Evolutionary conservation across 2,888 invertebrate species (phyloP), one percentile per base, ranked within the genome.

Genomic region (Tetranychus piercei): DNA sequence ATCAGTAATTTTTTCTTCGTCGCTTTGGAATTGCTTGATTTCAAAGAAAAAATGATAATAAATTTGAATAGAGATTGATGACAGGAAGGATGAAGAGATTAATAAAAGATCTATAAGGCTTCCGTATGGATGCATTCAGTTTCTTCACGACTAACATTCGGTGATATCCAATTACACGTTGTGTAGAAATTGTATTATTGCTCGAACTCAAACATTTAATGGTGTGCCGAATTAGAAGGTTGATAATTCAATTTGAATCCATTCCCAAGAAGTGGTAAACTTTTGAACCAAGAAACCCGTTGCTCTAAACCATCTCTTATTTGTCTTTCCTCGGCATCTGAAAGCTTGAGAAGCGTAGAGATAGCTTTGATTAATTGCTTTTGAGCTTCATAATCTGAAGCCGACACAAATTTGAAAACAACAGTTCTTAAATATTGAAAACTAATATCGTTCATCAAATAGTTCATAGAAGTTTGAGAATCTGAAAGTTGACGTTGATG

Each of bases 361-460:
- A 71, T 71, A 11, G 71, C 71, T 23, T 71, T 71, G n/a, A 71
- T n/a, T 23, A 71, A 43, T 6, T 71, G 71, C 71, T 44, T 34
- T 23, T 71, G 71, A 34, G 44, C 0, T 2, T 71, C 71, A 44
- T 44, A n/a, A 44, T 71, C 71, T 8, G 23, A 22, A n/a, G 34
- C 8, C 11, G 6, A 9, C 2, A 71, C 23, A 44, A 71, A 71
- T 44, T 71, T 71, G 6, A 44, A 43, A 2, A 71, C 34, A 5
- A 71, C 71, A n/a, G n/a, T 4, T 23, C 23, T 9, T n/a, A 71
- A 44, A 44, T 71, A 71, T 44, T 71, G 23, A 9, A n/a, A 71
- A 44, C 23, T 71, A 43, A 71, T 71, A 6, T 71, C 34, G 71
- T 44, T 67, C 55, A 55, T 55, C 15, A 15, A 7, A 55, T 15